These are phyloP conservation scores for Triplophysa siluroides DNA, from an alignment of 2,113 vertebrate genomes.

Conservation along the genomic window DNA sequence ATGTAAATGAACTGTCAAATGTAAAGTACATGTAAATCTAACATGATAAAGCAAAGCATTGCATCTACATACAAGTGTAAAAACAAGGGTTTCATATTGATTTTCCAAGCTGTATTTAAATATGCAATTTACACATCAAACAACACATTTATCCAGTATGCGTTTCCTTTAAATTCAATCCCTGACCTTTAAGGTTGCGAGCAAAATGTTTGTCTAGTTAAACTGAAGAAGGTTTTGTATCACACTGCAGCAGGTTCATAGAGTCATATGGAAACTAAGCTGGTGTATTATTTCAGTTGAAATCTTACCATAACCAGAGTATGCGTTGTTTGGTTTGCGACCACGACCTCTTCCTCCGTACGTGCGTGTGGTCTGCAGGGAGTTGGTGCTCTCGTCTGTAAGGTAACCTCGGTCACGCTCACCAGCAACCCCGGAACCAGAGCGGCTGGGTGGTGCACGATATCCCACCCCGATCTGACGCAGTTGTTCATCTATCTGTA, in stretches of 20 bases:
- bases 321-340: constrained; percentile 74
- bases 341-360: constrained; percentile 85
- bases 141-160: too few species aligned
- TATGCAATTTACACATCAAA: too few species aligned
- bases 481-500: constrained; percentile 91
- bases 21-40: not conserved
- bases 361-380: constrained; percentile 79
- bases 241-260: too few species aligned
- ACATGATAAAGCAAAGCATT: too few species aligned
- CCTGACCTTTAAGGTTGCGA: too few species aligned
- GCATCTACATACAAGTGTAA: too few species aligned
- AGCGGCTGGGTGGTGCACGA: constrained; percentile 71
- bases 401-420: constrained; percentile 81
- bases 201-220: too few species aligned
- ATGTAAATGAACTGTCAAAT: not conserved
- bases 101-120: too few species aligned
- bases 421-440: constrained; percentile 37
- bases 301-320: constrained; percentile 81
- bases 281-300: not conserved
- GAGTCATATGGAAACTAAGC: too few species aligned
- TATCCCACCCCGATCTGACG: constrained; percentile 88
- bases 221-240: too few species aligned
- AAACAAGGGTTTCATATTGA: too few species aligned
- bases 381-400: constrained; percentile 84
- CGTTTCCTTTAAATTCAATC: too few species aligned